Conservation (phyloP, 2,113 vertebrate genomes). For the Columba janthina region DNA sequence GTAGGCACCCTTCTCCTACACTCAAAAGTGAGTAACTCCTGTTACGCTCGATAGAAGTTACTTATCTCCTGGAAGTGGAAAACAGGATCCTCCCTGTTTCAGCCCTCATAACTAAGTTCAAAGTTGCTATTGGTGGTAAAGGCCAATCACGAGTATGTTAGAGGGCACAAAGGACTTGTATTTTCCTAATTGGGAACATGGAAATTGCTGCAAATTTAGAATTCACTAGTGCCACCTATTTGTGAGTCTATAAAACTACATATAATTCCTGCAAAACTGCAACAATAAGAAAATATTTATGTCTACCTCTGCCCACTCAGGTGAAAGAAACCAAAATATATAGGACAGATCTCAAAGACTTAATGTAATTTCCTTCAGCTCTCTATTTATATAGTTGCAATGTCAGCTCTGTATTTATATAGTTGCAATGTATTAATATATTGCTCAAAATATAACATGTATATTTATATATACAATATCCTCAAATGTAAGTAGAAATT, state of each 20-base stretch:
- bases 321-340: not conserved
- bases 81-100: not conserved
- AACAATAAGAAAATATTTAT: not conserved
- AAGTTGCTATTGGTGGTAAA: not conserved
- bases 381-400: not conserved
- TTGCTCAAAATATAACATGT: not conserved
- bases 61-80: not conserved
- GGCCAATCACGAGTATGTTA: not conserved
- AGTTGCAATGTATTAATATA: not conserved
- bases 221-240: constrained; percentile 36
- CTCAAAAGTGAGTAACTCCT: not conserved
- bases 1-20: not conserved
- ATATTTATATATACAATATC: not conserved
- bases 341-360: not conserved
- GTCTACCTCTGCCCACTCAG: not conserved
- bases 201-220: not conserved
- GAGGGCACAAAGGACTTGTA: not conserved
- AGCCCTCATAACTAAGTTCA: not conserved
- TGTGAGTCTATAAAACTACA: constrained; percentile 1
- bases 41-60: not conserved
- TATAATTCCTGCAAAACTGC: not conserved
- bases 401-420: not conserved
- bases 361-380: not conserved
- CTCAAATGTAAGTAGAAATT: not conserved
- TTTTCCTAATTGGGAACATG: not conserved